phyloP scores from a whole-genome alignment of 1,140 invertebrate genomes.

The Leptinotarsa lineolata region DNA sequence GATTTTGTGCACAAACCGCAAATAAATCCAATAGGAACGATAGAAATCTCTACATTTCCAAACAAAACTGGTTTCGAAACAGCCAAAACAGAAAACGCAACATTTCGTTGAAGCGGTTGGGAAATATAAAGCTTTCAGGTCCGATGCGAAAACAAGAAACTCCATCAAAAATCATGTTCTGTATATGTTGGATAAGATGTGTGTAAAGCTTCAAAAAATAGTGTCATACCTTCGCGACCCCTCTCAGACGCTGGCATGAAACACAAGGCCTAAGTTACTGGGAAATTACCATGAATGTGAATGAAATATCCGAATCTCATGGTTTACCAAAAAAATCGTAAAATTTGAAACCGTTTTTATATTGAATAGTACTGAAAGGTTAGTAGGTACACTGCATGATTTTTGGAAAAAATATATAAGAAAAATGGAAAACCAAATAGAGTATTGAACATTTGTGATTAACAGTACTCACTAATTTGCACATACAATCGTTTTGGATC shows the following conservation, averaged over 20 bases:
- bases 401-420: too few relatives aligned
- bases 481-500: too few relatives aligned
- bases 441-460: too few relatives aligned
- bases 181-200: not conserved
- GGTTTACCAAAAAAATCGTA: not conserved
- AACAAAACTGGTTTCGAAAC: not conserved
- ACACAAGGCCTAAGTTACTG: slow-evolving; percentile 55
- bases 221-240: slow-evolving; percentile 60
- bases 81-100: not conserved
- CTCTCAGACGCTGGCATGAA: slow-evolving; percentile 62
- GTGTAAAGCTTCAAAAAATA: slow-evolving; percentile 44
- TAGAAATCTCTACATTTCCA: not conserved
- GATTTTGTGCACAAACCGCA: slow-evolving; percentile 33
- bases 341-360: too few relatives aligned
- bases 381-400: too few relatives aligned
- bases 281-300: slow-evolving; percentile 19
- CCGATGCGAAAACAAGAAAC: not conserved
- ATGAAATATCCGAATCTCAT: slow-evolving; percentile 9
- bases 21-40: not conserved
- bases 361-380: too few relatives aligned
- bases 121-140: not conserved
- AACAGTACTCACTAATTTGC: too few relatives aligned
- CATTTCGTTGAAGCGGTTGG: not conserved
- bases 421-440: too few relatives aligned
- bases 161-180: not conserved